Base-by-base conservation (phyloP, 2,113 vertebrate genomes). In the Megaceryle maxima region DNA sequence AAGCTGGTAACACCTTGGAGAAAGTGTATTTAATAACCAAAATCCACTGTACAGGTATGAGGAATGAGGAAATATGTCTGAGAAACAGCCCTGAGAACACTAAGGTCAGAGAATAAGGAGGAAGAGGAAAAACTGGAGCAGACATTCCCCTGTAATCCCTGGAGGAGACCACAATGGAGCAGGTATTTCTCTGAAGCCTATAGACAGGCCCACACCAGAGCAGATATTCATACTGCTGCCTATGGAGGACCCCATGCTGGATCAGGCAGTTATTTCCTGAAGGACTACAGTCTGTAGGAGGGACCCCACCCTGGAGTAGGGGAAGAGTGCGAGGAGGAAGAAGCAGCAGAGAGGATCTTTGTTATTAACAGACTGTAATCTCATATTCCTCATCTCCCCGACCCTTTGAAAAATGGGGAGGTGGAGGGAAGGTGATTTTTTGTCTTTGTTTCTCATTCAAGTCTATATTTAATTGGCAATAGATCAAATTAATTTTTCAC, bases 331-430 rank as follows among this genome's bases (percentile, higher is more conserved):
- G 44, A 77, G 11, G 11, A 62, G 17, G 10, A 78, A 75, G 24
- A 62, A 44, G 20, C 3, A 57, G 15, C 19, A 43, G 29, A 86
- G 16, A 68, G 4, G 4, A 80, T 11, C 11, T 11, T 9, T 43
- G 14, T 21, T 76, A 20, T 2, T 4, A n/a, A 67, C 25, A 50
- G 31, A 24, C 7, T 31, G 22, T 41, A 51, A 80, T 0, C 2
- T 3, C 3, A 2, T 56, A 4, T 29, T 70, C 5, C 11, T 6
- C 50, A 29, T 20, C 6, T 1, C 9, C 7, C 11, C 33, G 3
- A 63, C 22, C 8, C 35, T 79, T 75, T 24, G 9, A 31, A 94
- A 77, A 91, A 17, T 3, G 6, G 3, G 17, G 13, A 60, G 2
- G 4, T 21, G 5, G 3, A 43, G 18, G 11, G 14, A 91, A 87